Evolutionary conservation across 2,797 vertebrate species (phyloP), one percentile per base, ranked within the genome.

Genomic region (Halcyon badia): DNA sequence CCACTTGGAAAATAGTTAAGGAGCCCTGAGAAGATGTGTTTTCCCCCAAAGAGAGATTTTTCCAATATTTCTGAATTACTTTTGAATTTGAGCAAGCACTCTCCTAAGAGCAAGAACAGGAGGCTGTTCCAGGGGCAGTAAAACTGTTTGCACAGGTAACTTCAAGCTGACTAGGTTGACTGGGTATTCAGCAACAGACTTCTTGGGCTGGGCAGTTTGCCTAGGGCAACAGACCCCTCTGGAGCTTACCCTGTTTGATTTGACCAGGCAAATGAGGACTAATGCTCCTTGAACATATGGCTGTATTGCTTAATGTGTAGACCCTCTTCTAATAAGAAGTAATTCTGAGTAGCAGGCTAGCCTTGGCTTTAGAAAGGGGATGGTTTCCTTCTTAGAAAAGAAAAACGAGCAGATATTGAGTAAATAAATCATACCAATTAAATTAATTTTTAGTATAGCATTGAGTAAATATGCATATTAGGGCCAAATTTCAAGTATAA

Each of bases 221-320:
- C 94, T 90, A 87, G 58, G 61, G 48, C 87, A 89, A 35, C 57
- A 88, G 79, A 52, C 69, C n/a, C 58, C 57, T 85, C 57, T 92
- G 54, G 70, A 81, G 25, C 31, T 69, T 71, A 35, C 33, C 44
- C 87, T 81, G 46, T 61, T 88, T 78, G 66, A 73, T 78, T 26
- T 87, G 51, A 90, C 69, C 44, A 76, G 70, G 56, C 12, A 83
- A 91, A 86, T 56, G 81, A 88, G 70, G 51, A 88, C 83, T 84
- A 62, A 91, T 84, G 48, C 14, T 72, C 35, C n/a, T 10, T 48
- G 61, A 94, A 91, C 87, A 91, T 94, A 95, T 52, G 85, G 83
- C 46, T 82, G 7, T 60, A 62, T 5, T 58, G 46, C 52, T 81
- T 83, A 24, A 83, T 54, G n/a, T 22, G 39, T 56, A 79, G 62